Evolutionary conservation across 2,113 vertebrate genomes (phyloP).

Genomic region (Eupsittula cactorum): DNA sequence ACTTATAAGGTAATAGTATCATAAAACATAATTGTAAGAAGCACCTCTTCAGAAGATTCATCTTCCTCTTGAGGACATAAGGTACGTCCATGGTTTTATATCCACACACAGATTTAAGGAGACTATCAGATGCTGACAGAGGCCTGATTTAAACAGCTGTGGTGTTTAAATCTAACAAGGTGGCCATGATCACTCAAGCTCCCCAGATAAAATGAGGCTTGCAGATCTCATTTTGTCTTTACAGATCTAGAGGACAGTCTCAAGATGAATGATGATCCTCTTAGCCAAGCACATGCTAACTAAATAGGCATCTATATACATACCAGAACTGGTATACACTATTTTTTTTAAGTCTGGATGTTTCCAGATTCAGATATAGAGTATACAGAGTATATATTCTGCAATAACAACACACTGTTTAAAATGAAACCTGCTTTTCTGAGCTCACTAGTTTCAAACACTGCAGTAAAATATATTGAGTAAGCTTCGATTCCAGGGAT

Average conservation of each 20-base stretch:
- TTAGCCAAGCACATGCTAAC: background rate
- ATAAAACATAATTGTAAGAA: conserved; percentile 63
- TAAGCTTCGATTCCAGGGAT: background rate
- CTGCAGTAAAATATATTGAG: background rate
- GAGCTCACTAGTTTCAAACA: background rate
- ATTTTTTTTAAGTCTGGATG: background rate
- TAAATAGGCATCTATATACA: background rate
- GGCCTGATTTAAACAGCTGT: conserved; percentile 44
- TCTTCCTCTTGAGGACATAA: conserved; percentile 4
- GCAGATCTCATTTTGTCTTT: background rate
- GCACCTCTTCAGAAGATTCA: conserved; percentile 50
- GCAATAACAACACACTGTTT: background rate
- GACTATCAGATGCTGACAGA: conserved; percentile 39
- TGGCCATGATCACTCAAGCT: conserved; percentile 23
- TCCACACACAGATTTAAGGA: conserved; percentile 30
- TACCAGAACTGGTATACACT: background rate
- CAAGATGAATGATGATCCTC: background rate
- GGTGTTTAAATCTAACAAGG: conserved; percentile 20
- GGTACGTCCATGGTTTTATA: conserved; percentile 40
- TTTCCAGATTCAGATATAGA: background rate
- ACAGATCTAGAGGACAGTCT: background rate
- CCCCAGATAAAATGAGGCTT: background rate
- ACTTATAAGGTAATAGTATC: conserved; percentile 57
- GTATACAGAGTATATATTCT: background rate
- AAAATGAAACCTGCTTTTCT: background rate